Conservation (phyloP, 2,888 invertebrate genomes). For the Tiliacea citrago region DNA sequence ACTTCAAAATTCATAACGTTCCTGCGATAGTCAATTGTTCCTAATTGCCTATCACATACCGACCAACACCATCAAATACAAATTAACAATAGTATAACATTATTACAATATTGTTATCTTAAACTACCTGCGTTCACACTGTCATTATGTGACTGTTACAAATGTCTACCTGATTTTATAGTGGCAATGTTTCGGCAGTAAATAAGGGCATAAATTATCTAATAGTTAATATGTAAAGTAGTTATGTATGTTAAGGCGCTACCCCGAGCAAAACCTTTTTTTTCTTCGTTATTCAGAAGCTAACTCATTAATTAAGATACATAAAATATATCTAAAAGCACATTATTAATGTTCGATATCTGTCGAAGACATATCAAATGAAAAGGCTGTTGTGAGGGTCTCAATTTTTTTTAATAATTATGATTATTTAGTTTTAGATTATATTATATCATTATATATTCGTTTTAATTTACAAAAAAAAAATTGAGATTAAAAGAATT, state of each 20-base stretch:
- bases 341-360: too few relatives aligned
- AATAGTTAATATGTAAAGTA: neutral
- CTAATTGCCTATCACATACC: constrained; percentile 7
- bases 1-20: neutral
- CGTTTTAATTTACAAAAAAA: too few relatives aligned
- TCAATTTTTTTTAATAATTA: too few relatives aligned
- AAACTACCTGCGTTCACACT: neutral
- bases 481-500: too few relatives aligned
- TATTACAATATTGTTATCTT: constrained; percentile 28
- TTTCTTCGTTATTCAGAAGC: too few relatives aligned
- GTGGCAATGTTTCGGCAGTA: neutral
- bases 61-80: neutral
- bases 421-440: too few relatives aligned
- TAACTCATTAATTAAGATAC: too few relatives aligned
- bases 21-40: neutral
- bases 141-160: constrained; percentile 5
- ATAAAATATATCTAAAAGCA: too few relatives aligned
- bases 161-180: constrained; percentile 9
- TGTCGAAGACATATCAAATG: too few relatives aligned
- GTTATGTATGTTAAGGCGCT: neutral
- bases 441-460: too few relatives aligned
- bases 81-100: constrained; percentile 8
- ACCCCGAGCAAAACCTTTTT: too few relatives aligned
- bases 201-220: neutral
- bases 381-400: too few relatives aligned